A percentile compares a stretch with the other conserved stretches of the same genome.
Evolutionary conservation across 37 sponge, comb jelly and placozoan species (phyloP).

Genomic region (Cliona cf. orientalis): DNA sequence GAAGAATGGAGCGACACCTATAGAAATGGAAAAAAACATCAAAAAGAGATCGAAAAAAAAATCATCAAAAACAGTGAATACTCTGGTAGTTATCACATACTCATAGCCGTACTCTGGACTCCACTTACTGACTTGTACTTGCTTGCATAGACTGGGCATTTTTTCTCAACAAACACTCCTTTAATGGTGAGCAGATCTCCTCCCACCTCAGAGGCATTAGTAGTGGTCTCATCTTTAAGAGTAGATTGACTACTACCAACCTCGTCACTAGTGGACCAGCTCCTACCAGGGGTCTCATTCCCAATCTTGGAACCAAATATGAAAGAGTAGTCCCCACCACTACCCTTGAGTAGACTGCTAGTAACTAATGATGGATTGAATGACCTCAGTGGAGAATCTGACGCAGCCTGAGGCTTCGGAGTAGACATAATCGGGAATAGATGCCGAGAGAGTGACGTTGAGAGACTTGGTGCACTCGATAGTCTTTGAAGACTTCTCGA

Average conservation of each 20-base stretch:
- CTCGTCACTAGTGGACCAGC: too few relatives aligned
- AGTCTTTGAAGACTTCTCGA: slow-evolving; percentile 10
- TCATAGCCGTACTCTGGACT: too few relatives aligned
- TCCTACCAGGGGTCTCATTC: not conserved
- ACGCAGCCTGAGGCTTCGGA: slow-evolving; percentile 16
- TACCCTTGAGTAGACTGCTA: not conserved
- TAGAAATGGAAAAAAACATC: not conserved
- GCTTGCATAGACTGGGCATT: slow-evolving; percentile 47
- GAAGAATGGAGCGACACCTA: slow-evolving; percentile 55
- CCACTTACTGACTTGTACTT: slow-evolving; percentile 72
- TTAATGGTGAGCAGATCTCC: slow-evolving; percentile 65
- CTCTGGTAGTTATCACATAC: too few relatives aligned
- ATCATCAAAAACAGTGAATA: not conserved
- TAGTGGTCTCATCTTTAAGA: not conserved
- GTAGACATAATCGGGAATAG: slow-evolving; percentile 62
- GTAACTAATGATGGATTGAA: slow-evolving; percentile 30
- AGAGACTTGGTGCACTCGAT: not conserved
- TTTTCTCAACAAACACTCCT: slow-evolving; percentile 43
- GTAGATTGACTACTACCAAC: not conserved
- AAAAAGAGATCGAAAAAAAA: not conserved
- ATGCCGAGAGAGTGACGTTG: slow-evolving; percentile 16
- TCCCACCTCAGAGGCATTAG: slow-evolving; percentile 15
- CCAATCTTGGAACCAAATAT: too few relatives aligned
- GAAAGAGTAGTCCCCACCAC: too few relatives aligned
- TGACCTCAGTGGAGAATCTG: slow-evolving; percentile 65